phyloP scores from a whole-genome alignment of 2,113 vertebrate genomes.

The Pangasianodon hypophthalmus region DNA sequence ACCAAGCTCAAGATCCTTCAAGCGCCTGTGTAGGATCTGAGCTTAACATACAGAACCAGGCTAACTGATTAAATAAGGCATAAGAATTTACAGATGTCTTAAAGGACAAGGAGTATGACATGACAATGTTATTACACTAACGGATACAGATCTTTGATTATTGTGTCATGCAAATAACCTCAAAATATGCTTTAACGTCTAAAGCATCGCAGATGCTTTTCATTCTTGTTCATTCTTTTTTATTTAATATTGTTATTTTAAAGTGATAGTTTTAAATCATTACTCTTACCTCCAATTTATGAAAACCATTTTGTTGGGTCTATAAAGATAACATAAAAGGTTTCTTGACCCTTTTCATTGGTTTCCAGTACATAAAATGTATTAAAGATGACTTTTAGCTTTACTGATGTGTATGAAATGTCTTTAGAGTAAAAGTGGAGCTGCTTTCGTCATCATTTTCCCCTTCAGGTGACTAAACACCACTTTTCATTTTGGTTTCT shows the following conservation, averaged over 20 bases:
- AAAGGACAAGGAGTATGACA: neutral
- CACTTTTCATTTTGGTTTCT: neutral
- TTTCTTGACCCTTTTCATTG: neutral
- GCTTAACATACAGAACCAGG: neutral
- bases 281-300: neutral
- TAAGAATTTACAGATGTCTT: constrained; percentile 63
- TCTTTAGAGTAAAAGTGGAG: neutral
- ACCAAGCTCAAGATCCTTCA: neutral
- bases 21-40: neutral
- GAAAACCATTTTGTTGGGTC: neutral
- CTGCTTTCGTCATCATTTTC: neutral
- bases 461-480: neutral
- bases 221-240: neutral
- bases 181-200: neutral
- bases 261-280: neutral
- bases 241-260: neutral
- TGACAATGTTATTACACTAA: constrained; percentile 24
- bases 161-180: neutral
- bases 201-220: neutral
- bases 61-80: constrained; percentile 51
- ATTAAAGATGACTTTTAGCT: neutral
- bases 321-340: neutral
- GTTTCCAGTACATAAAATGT: neutral
- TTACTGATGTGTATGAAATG: neutral
- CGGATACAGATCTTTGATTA: neutral